phyloP scores from a whole-genome alignment of 2,797 vertebrate species.

The Hyperoplus immaculatus region DNA sequence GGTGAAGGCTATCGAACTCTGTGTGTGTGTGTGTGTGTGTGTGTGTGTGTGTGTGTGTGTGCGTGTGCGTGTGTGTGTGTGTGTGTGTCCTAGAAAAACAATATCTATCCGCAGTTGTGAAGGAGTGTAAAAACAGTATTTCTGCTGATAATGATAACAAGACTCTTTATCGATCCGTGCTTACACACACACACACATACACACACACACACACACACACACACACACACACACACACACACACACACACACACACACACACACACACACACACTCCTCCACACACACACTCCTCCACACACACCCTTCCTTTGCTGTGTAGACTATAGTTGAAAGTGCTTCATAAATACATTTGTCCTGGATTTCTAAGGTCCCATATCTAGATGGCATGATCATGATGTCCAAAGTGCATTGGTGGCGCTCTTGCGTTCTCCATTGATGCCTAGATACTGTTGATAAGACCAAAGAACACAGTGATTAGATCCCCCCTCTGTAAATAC shows the following conservation, averaged over 20 bases:
- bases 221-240: background rate
- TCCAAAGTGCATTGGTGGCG: conserved; percentile 62
- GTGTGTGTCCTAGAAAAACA: conserved; percentile 32
- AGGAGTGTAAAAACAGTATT: background rate
- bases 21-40: no score
- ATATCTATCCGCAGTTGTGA: background rate
- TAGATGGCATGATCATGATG: conserved; percentile 44
- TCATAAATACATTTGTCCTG: conserved; percentile 41
- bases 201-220: no score
- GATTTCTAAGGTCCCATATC: conserved; percentile 39
- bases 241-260: no score
- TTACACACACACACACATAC: background rate
- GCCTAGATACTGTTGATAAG: conserved; percentile 47
- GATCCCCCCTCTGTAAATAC: conserved; percentile 36
- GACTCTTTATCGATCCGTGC: conserved; percentile 31
- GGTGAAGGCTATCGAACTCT: no score
- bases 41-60: no score
- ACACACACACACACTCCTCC: no score
- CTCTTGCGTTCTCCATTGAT: conserved; percentile 26
- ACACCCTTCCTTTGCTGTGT: background rate
- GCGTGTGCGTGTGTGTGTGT: background rate
- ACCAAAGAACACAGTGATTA: conserved; percentile 64
- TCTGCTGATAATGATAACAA: conserved; percentile 40
- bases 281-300: no score
- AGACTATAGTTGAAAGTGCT: conserved; percentile 43